Percentiles rank a stretch among this genome's conserved stretches.
These are phyloP conservation scores for Ctenomys sociabilis DNA, from an alignment of 2,113 vertebrate genomes.

Conservation along the genomic window DNA sequence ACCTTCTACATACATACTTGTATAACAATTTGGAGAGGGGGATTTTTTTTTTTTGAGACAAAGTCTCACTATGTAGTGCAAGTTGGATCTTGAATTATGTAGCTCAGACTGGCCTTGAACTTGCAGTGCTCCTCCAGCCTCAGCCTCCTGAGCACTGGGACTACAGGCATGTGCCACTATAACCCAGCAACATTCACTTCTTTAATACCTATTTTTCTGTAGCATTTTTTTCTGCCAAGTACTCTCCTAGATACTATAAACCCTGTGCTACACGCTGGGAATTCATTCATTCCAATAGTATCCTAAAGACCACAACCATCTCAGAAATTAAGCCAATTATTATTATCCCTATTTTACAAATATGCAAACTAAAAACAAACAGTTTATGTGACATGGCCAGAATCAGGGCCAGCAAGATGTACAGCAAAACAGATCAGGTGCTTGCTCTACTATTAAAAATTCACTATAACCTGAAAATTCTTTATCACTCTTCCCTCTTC, in stretches of 20 bases:
- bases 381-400: neutral
- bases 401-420: neutral
- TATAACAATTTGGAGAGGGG: neutral
- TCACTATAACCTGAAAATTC: neutral
- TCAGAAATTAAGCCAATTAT: neutral
- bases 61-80: neutral
- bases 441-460: constrained; percentile 5
- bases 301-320: neutral
- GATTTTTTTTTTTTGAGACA: neutral
- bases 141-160: neutral
- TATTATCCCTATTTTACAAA: neutral
- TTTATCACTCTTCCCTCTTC: neutral
- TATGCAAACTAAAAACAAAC: neutral
- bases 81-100: neutral
- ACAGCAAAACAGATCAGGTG: neutral
- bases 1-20: neutral
- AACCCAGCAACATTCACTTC: neutral
- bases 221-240: neutral
- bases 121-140: neutral
- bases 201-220: constrained; percentile 6
- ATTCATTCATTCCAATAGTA: neutral
- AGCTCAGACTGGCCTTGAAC: neutral
- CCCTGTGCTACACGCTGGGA: neutral
- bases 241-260: constrained; percentile 19
- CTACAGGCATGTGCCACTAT: neutral